A percentile compares a stretch with the other conserved stretches of the same genome.
phyloP scores from a whole-genome alignment of 92 coral and sea anemone genomes.

The Montipora capitata region DNA sequence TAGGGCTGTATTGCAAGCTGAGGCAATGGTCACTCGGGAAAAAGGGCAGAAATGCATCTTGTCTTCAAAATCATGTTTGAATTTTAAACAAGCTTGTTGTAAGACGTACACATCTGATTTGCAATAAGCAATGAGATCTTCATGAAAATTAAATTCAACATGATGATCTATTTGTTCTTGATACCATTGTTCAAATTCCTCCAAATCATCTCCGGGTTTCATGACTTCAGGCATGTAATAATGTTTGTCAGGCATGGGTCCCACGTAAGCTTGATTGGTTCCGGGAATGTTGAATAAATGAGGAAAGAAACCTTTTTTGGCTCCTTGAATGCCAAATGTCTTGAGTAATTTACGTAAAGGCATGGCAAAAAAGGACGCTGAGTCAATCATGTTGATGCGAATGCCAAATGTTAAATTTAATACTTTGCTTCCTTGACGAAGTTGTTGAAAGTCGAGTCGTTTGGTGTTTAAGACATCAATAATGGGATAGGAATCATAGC shows the following conservation, averaged over 20 bases:
- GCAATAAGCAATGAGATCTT: background rate
- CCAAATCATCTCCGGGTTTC: background rate
- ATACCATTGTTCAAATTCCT: background rate
- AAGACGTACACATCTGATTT: background rate
- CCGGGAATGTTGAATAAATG: slow-evolving; percentile 1
- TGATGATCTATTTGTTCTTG: background rate
- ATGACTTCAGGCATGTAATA: background rate
- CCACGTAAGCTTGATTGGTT: background rate
- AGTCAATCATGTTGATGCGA: background rate
- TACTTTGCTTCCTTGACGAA: background rate
- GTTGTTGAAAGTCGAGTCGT: background rate
- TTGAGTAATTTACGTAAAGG: background rate
- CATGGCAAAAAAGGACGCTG: background rate
- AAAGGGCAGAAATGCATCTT: too few species aligned
- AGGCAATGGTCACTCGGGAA: too few species aligned
- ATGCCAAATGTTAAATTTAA: too few species aligned
- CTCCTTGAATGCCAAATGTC: background rate
- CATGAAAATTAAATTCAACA: background rate
- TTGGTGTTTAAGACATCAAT: background rate
- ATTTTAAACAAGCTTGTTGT: background rate
- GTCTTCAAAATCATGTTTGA: background rate
- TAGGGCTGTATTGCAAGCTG: too few species aligned
- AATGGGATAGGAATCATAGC: background rate
- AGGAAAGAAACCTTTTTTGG: background rate
- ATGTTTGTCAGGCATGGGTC: background rate